Percentiles rank a stretch among this genome's conserved stretches.
phyloP scores from a whole-genome alignment of 2,113 vertebrate species.

The Aldabrachelys gigantea region DNA sequence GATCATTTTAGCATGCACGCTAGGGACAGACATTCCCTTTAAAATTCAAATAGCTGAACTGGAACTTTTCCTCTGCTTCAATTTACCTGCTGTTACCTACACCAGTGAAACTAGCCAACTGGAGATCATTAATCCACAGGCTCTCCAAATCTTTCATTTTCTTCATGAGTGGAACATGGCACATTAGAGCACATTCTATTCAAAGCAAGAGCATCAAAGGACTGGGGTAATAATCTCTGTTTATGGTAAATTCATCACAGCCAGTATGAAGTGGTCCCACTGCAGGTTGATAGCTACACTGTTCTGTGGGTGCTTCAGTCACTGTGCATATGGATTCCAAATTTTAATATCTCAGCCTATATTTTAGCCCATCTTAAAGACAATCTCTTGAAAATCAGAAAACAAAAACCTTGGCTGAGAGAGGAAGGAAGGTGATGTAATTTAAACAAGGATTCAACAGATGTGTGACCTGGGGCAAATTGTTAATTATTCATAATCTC shows the following conservation, averaged over 20 bases:
- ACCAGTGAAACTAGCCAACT: constrained; percentile 37
- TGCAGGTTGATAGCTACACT: not conserved
- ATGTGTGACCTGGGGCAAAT: not conserved
- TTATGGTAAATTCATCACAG: constrained; percentile 38
- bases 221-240: constrained; percentile 28
- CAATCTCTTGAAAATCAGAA: constrained; percentile 16
- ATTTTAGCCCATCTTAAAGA: constrained; percentile 35
- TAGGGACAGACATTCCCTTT: not conserved
- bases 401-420: not conserved
- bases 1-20: not conserved
- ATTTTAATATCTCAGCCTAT: not conserved
- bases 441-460: not conserved
- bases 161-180: constrained; percentile 28
- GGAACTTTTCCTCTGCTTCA: constrained; percentile 4
- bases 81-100: constrained; percentile 24
- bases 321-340: constrained; percentile 16
- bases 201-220: constrained; percentile 1
- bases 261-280: not conserved
- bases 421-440: not conserved
- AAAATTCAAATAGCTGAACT: constrained; percentile 39
- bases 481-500: not conserved
- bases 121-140: not conserved
- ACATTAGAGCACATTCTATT: not conserved
- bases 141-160: constrained; percentile 26
- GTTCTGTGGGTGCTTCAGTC: constrained; percentile 19